Percentiles rank a stretch among this genome's conserved stretches.
Evolutionary conservation across 1,140 invertebrate species (phyloP).

Genomic region (Pseudomyrmex dendroicus): DNA sequence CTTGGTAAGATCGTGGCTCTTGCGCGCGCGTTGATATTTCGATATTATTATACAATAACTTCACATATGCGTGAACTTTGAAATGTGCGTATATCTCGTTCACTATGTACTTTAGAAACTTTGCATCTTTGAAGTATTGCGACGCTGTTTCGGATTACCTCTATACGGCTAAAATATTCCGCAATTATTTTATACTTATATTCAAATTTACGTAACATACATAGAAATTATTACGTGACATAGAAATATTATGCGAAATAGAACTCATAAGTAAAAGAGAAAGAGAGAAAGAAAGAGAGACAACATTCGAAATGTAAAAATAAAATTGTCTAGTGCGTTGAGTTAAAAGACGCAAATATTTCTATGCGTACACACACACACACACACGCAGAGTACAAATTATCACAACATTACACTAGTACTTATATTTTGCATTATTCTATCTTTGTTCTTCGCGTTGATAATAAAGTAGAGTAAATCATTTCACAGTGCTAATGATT

Average conservation of each 20-base stretch:
- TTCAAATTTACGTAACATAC: too few species aligned
- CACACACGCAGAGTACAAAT: slow-evolving; percentile 49
- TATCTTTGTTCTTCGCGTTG: slow-evolving; percentile 39
- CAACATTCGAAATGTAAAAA: slow-evolving; percentile 41
- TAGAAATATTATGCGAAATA: slow-evolving; percentile 22
- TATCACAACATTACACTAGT: slow-evolving; percentile 56
- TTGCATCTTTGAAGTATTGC: slow-evolving; percentile 1
- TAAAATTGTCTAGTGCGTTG: slow-evolving; percentile 52
- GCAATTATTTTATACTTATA: too few species aligned
- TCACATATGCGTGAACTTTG: not conserved
- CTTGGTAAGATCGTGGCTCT: not conserved
- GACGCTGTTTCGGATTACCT: not conserved
- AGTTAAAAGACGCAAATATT: slow-evolving; percentile 44
- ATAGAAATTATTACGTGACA: slow-evolving; percentile 6
- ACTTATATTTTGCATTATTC: slow-evolving; percentile 19
- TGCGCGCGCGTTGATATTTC: slow-evolving; percentile 10
- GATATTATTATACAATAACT: slow-evolving; percentile 31
- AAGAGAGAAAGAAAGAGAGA: slow-evolving; percentile 7
- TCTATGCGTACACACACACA: slow-evolving; percentile 42
- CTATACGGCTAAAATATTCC: not conserved
- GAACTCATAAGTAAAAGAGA: not conserved
- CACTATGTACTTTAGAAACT: slow-evolving; percentile 13
- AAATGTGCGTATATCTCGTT: not conserved
- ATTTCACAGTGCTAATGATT: too few species aligned
- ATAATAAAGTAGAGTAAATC: not conserved